These are phyloP conservation scores for Martes martes DNA, from an alignment of 2,113 vertebrate species.

Conservation along the genomic window DNA sequence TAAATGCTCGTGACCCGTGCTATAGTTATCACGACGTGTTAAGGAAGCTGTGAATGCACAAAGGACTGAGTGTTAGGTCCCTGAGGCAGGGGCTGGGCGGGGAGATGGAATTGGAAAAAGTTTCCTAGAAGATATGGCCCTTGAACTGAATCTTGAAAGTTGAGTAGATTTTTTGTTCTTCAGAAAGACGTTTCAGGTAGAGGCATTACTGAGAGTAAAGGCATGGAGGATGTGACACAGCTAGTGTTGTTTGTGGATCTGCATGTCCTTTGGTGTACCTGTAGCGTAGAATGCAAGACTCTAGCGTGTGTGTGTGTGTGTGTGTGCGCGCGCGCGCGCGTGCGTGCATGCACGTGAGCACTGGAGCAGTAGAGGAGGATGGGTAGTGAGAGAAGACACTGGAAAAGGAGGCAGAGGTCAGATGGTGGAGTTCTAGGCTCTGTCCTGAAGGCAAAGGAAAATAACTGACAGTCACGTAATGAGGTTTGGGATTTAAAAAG, in stretches of 20 bases:
- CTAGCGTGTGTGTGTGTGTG: not conserved
- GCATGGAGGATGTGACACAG: not conserved
- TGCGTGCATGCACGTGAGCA: accelerated
- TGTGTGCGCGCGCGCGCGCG: not conserved
- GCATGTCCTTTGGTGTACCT: not conserved
- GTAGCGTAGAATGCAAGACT: not conserved
- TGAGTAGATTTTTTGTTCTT: not conserved
- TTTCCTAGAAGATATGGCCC: not conserved
- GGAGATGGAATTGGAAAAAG: not conserved
- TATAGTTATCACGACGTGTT: too few relatives aligned
- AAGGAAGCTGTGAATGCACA: not conserved
- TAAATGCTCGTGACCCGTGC: too few relatives aligned
- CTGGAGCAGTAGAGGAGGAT: not conserved
- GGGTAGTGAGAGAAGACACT: not conserved
- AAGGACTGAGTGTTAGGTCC: not conserved
- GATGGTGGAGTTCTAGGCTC: not conserved
- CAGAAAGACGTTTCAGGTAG: not conserved
- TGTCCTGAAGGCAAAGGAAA: not conserved
- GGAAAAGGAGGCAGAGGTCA: not conserved
- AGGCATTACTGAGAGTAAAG: not conserved
- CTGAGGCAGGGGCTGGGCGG: not conserved
- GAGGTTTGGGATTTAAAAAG: not conserved
- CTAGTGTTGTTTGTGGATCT: not conserved
- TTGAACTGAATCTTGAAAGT: not conserved
- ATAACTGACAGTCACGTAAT: not conserved